Evolutionary conservation across 2,113 vertebrate species (phyloP).

Genomic region (Anguilla rostrata): DNA sequence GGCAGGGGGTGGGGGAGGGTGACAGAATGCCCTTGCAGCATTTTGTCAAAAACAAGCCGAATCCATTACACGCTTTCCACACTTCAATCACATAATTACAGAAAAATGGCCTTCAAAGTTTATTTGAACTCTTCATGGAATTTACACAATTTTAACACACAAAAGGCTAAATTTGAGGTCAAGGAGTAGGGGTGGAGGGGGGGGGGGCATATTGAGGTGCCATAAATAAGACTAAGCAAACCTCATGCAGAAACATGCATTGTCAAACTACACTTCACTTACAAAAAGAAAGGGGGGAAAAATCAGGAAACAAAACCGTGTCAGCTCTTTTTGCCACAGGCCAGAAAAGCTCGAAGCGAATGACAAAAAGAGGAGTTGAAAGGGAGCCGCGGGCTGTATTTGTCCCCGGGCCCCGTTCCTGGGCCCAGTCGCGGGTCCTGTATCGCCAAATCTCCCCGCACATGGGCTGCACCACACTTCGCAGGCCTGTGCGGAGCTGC

Average conservation of each 20-base stretch:
- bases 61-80: background rate
- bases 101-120: background rate
- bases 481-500: conserved; percentile 34
- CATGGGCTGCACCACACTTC: conserved; percentile 19
- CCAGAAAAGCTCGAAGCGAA: background rate
- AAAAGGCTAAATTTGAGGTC: background rate
- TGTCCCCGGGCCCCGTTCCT: background rate
- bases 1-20: background rate
- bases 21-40: background rate
- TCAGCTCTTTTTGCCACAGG: background rate
- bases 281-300: background rate
- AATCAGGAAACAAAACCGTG: background rate
- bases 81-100: conserved; percentile 1
- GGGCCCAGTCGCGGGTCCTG: background rate
- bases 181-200: background rate
- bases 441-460: background rate
- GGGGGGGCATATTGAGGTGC: background rate
- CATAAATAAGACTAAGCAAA: background rate
- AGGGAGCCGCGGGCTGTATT: background rate
- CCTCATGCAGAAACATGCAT: background rate
- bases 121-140: background rate
- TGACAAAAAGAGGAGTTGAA: background rate
- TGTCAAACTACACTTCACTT: background rate
- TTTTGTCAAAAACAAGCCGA: background rate
- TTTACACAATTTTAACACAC: background rate